These are phyloP conservation scores for Trachythela sp. DNA, from an alignment of 64 coral and sea anemone species.

Conservation along the genomic window DNA sequence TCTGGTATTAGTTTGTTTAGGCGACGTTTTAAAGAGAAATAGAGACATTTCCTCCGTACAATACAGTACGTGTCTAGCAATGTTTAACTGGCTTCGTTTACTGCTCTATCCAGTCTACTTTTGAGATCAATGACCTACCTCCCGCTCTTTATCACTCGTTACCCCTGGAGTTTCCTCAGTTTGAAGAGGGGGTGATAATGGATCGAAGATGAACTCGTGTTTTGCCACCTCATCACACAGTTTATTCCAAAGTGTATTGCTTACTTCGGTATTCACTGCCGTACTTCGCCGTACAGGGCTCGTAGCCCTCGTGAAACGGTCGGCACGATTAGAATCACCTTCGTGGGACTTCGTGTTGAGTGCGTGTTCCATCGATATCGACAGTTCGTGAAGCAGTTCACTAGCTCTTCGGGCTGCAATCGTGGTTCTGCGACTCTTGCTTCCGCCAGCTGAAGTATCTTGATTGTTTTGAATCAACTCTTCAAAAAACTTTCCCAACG, in stretches of 20 bases:
- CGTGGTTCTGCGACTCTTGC: neutral
- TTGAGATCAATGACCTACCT: no score
- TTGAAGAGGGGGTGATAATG: neutral
- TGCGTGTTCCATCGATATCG: neutral
- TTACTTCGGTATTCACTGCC: neutral
- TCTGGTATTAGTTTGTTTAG: no score
- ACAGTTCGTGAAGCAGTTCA: neutral
- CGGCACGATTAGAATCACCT: neutral
- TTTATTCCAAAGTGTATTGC: neutral
- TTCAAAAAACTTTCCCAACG: slow-evolving; percentile 3
- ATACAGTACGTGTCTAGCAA: no score
- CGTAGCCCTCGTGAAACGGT: neutral
- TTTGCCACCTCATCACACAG: neutral
- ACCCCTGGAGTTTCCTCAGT: neutral
- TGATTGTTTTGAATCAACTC: neutral
- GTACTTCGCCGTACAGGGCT: neutral
- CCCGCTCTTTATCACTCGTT: neutral
- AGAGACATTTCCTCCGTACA: no score
- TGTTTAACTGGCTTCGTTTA: no score
- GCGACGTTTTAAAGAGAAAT: no score
- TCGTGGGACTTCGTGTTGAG: neutral
- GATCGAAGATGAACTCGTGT: slow-evolving; percentile 13
- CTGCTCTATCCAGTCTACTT: no score
- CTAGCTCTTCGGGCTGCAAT: neutral
- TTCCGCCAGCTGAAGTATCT: neutral